Evolutionary conservation across 2,113 vertebrate species (phyloP), one percentile per base, ranked within the genome.

Genomic region (Podocnemis expansa): DNA sequence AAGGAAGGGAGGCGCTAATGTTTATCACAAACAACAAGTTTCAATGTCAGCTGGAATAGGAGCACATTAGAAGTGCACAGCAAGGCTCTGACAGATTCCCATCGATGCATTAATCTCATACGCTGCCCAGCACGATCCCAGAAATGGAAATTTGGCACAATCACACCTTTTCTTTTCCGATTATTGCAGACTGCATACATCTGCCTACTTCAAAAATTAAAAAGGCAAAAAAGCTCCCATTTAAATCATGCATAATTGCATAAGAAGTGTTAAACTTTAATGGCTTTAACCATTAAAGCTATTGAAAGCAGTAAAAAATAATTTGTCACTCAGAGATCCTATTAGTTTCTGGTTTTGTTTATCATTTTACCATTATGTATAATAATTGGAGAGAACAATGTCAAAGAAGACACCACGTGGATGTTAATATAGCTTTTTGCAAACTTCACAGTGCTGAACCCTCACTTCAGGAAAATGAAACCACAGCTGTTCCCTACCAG

Each of bases 1-100:
- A 31, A 94, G 67, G 67, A 95, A 93, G 95, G 84, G 83, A 96
- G 78, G 75, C 87, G 85, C 88, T 94, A 90, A 93, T 76, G 73
- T 90, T 93, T 87, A 93, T 85, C 45, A 82, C 45, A 78, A 93
- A 93, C 89, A 91, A 84, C 90, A 94, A 45, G 63, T 0, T 1
- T 76, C 84, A 63, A 78, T 93, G 49, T 87, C 67, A 89, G 84
- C 80, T 73, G 1, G 80, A 87, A 76, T 24, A 51, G 78, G 75
- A 91, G 29, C 7, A 0, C 54, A 78, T 80, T 81, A 86, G 93
- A 93, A 86, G 85, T 49, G 73, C 91, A 90, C 89, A 96, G 63
- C 82, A 96, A 93, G 85, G 87, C 1, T 16, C 52, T 88, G 63
- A 88, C 85, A 5, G 75, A 88, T 75, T 80, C 29, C 63, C 31